These are phyloP conservation scores for Shargacucullia verbasci DNA, from an alignment of 2,888 invertebrate species.

Conservation along the genomic window DNA sequence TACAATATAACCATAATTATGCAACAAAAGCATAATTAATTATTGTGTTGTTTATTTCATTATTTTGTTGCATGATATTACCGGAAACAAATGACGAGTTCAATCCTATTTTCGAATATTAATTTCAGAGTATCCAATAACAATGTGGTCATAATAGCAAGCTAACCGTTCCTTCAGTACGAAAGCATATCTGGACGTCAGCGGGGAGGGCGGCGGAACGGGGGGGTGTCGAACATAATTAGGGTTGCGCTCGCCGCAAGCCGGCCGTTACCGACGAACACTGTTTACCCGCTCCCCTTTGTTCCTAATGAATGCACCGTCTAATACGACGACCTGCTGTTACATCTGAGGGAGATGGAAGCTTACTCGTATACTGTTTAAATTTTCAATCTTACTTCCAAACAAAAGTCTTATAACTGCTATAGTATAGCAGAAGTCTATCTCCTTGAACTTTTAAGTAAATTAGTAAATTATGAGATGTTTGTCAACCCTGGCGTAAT, in stretches of 20 bases:
- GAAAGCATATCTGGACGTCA: background rate
- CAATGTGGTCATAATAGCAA: background rate
- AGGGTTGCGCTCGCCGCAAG: constrained; percentile 17
- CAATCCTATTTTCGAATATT: background rate
- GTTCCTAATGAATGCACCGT: constrained; percentile 27
- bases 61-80: too few relatives aligned
- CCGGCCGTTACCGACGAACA: constrained; percentile 16
- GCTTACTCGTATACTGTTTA: too few relatives aligned
- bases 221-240: constrained; percentile 23
- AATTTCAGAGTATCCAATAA: background rate
- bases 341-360: constrained; percentile 3
- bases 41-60: too few relatives aligned
- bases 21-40: too few relatives aligned
- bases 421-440: too few relatives aligned
- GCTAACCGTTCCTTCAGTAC: constrained; percentile 3
- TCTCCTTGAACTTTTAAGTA: background rate
- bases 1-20: too few relatives aligned
- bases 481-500: background rate
- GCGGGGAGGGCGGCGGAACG: background rate
- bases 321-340: constrained; percentile 16
- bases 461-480: constrained; percentile 4
- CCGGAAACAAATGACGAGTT: too few relatives aligned
- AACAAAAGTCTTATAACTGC: background rate
- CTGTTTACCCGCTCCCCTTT: constrained; percentile 28
- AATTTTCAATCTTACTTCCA: background rate